These are phyloP conservation scores for Carcina quercana DNA, from an alignment of 2,888 invertebrate species.

Conservation along the genomic window DNA sequence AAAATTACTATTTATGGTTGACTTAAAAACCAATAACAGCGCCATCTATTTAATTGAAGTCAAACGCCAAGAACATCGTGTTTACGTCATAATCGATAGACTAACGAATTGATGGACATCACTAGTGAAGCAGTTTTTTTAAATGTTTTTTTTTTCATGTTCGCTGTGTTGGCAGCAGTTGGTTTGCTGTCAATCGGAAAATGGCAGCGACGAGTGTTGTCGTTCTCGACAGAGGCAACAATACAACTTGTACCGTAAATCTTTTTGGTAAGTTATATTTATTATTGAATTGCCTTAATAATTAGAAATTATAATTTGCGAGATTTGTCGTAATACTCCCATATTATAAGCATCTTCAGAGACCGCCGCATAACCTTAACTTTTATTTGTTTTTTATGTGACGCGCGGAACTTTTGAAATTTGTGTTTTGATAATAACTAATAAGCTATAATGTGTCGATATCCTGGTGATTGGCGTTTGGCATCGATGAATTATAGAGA, in stretches of 20 bases:
- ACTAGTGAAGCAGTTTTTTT: constrained; percentile 1
- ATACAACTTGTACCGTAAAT: constrained; percentile 97
- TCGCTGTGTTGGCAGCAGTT: constrained; percentile 39
- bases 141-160: constrained; percentile 38
- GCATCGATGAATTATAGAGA: constrained; percentile 9
- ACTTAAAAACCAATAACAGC: no score
- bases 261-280: constrained; percentile 86
- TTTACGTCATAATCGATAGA: constrained; percentile 8
- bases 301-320: constrained; percentile 7
- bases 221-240: constrained; percentile 95
- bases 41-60: background rate
- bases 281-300: constrained; percentile 15
- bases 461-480: constrained; percentile 4
- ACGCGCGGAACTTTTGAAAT: constrained; percentile 65
- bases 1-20: background rate
- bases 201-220: constrained; percentile 95
- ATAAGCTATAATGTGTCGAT: constrained; percentile 1
- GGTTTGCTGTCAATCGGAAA: constrained; percentile 70
- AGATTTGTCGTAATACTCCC: no score
- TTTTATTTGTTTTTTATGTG: constrained; percentile 49
- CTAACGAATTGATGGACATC: background rate
- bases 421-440: constrained; percentile 18
- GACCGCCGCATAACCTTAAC: constrained; percentile 44
- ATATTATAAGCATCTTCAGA: constrained; percentile 1
- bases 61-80: background rate